These are phyloP conservation scores for Neopipo cinnamomea DNA, from an alignment of 2,113 vertebrate species.

Conservation along the genomic window DNA sequence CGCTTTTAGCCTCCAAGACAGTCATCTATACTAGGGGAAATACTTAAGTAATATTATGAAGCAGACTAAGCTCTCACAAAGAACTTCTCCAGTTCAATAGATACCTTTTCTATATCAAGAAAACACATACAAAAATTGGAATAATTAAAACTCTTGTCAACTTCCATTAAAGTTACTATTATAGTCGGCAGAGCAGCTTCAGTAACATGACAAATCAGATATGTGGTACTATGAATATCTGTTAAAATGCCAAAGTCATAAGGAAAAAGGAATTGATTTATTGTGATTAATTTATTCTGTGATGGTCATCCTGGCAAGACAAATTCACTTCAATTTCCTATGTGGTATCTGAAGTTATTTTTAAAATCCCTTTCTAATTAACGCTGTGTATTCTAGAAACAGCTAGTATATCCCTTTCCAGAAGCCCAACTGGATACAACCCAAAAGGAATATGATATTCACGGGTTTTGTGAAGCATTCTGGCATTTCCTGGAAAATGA, in stretches of 20 bases:
- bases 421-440: background rate
- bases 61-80: background rate
- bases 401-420: background rate
- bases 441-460: background rate
- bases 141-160: background rate
- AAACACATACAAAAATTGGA: background rate
- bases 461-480: background rate
- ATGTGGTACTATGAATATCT: background rate
- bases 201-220: background rate
- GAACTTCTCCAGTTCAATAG: background rate
- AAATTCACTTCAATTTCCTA: background rate
- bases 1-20: background rate
- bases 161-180: background rate
- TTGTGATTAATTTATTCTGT: background rate
- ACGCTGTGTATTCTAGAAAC: accelerated
- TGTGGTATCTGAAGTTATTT: background rate
- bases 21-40: background rate
- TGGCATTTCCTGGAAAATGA: background rate
- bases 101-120: background rate
- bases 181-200: background rate
- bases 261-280: background rate
- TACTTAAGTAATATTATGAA: background rate
- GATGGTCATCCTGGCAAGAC: background rate
- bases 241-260: background rate
- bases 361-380: background rate